Evolutionary conservation across 2,888 invertebrate genomes (phyloP), one percentile per base, ranked within the genome.

Genomic region (Gandaritis pyraliata): DNA sequence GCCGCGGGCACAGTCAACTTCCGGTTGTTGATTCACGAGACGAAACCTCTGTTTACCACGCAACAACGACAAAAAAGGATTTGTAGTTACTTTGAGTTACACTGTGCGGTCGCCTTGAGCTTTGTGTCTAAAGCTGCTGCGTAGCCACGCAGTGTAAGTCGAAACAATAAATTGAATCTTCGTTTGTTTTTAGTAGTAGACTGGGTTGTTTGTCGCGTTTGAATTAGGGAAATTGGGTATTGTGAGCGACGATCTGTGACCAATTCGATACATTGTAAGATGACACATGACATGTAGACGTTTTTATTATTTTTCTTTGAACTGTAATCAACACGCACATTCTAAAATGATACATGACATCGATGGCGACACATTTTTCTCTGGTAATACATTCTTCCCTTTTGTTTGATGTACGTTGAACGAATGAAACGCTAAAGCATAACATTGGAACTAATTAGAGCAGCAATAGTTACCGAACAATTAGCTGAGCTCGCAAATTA

Each of bases 1-100:
- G 88, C 88, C 86, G 75, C 82, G 81, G 82, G 76, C 83, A 81
- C 82, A 78, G 75, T 69, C 72, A 75, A 75, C 83, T 83, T 88
- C 88, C 89, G 83, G 83, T 63, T 75, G 73, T 73, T 72, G 76
- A 70, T 70, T 77, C 76, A 30, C 48, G 30, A 68, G 65, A 70
- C 43, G 63, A 64, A 61, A 72, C 75, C 78, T 70, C 61, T 66
- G 67, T 33, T 0, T 33, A 33, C 3, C 33, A 33, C 33, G n/a
- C n/a, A n/a, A 33, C 5, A 33, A 33, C 33, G 33, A 8, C 33
- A 33, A 33, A 33, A 6, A 33, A 33, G 5, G 8, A 8, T 33
- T 11, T 6, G 33, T 33, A 8, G 10, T 10, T 6, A 33, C 33
- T 33, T 33, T 33, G 33, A 8, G 10, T 1, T 33, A 33, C 6